Conservation (phyloP, 2,797 vertebrate genomes). For the Sciaenops ocellatus region DNA sequence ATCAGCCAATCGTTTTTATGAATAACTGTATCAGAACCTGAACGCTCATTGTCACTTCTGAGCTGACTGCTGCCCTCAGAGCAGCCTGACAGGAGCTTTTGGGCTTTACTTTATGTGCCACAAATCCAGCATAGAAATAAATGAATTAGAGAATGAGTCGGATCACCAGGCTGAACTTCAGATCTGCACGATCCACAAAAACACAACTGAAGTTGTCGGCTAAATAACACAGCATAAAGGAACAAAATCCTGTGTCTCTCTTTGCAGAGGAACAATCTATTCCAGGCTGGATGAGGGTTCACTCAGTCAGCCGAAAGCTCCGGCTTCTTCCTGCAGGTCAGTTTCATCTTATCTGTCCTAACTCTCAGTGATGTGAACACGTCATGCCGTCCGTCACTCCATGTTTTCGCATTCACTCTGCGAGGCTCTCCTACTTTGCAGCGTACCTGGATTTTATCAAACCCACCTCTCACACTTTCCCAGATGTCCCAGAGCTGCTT, state of each 20-base stretch:
- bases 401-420: not conserved
- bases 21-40: too few species aligned
- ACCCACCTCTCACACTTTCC: slow-evolving; percentile 56
- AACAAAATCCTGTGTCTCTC: not conserved
- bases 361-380: not conserved
- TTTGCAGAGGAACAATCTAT: not conserved
- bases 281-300: too few species aligned
- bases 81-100: too few species aligned
- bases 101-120: too few species aligned
- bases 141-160: too few species aligned
- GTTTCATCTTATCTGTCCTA: not conserved
- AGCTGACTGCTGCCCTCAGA: too few species aligned
- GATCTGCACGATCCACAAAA: too few species aligned
- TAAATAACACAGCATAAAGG: not conserved
- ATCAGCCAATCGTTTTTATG: too few species aligned
- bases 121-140: too few species aligned
- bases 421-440: not conserved
- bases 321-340: not conserved
- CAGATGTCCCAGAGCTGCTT: slow-evolving; percentile 51
- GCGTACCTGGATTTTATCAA: slow-evolving; percentile 58
- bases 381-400: slow-evolving; percentile 2
- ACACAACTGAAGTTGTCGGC: too few species aligned
- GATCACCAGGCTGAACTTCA: too few species aligned
- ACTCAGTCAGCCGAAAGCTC: not conserved
- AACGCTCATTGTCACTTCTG: too few species aligned